Conservation (phyloP, 2,113 vertebrate genomes). For the Muntiacus muntjak region DNA sequence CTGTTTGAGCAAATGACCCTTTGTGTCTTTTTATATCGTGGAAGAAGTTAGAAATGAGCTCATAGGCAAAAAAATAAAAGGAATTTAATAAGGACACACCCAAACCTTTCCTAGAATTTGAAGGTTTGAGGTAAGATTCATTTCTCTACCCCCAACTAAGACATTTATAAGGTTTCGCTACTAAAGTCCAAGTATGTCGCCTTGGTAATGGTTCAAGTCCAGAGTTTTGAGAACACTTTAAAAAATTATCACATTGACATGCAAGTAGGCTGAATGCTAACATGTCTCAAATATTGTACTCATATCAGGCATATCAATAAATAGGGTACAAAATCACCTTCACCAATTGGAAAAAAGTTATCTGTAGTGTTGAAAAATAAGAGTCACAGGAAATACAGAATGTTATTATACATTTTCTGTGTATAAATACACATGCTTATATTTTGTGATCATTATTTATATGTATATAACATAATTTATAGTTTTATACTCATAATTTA, state of each 20-base stretch:
- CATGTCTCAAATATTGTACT: neutral
- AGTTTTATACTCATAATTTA: neutral
- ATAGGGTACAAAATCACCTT: conserved; percentile 34
- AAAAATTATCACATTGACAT: conserved; percentile 40
- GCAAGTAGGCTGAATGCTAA: conserved; percentile 32
- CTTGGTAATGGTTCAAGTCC: conserved; percentile 38
- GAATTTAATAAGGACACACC: neutral
- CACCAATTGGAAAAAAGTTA: neutral
- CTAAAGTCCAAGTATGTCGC: conserved; percentile 45
- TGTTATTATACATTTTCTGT: neutral
- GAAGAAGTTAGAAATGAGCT: conserved; percentile 38
- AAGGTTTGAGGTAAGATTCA: conserved; percentile 27
- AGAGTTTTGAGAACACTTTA: conserved; percentile 45
- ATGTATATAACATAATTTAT: neutral
- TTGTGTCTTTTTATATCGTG: conserved; percentile 49
- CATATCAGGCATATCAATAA: conserved; percentile 4
- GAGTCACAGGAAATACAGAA: neutral
- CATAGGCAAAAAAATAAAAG: neutral
- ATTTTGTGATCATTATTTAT: neutral
- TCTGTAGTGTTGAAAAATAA: conserved; percentile 1
- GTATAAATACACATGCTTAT: neutral
- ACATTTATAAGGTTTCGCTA: conserved; percentile 48
- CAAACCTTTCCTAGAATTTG: conserved; percentile 45
- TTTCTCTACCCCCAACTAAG: conserved; percentile 35
- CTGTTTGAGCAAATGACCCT: conserved; percentile 43